phyloP scores from a whole-genome alignment of 2,113 vertebrate genomes.

The Sinocyclocheilus maitianheensis region DNA sequence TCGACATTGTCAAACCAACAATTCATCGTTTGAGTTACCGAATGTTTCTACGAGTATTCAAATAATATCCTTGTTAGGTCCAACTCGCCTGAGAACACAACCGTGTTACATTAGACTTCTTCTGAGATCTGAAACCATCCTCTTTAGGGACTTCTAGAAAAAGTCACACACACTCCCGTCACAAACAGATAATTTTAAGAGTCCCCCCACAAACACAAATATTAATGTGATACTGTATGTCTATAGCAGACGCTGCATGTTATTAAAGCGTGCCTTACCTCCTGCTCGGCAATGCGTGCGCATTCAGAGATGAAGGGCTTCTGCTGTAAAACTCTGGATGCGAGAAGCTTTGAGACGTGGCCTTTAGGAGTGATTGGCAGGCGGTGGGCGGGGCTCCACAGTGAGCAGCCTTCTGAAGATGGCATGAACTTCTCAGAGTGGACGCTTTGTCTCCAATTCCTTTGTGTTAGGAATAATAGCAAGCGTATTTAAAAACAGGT shows the following conservation, averaged over 20 bases:
- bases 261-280: background rate
- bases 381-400: conserved; percentile 38
- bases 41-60: background rate
- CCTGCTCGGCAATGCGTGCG: background rate
- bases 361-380: conserved; percentile 34
- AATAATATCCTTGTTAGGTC: background rate
- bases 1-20: background rate
- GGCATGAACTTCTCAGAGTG: background rate
- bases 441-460: background rate
- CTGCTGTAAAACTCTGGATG: background rate
- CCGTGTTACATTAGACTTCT: background rate
- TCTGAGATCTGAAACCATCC: background rate
- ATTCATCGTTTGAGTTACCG: background rate
- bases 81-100: background rate
- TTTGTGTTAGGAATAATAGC: background rate
- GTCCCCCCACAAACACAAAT: background rate
- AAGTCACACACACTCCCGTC: background rate
- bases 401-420: background rate
- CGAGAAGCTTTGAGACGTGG: conserved; percentile 49
- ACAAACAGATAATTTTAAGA: background rate
- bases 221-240: too few species aligned
- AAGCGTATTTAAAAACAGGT: background rate
- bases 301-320: background rate
- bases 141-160: background rate
- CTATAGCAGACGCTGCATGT: background rate